These are phyloP conservation scores for Elmis aenea DNA, from an alignment of 2,888 invertebrate species.

Conservation along the genomic window DNA sequence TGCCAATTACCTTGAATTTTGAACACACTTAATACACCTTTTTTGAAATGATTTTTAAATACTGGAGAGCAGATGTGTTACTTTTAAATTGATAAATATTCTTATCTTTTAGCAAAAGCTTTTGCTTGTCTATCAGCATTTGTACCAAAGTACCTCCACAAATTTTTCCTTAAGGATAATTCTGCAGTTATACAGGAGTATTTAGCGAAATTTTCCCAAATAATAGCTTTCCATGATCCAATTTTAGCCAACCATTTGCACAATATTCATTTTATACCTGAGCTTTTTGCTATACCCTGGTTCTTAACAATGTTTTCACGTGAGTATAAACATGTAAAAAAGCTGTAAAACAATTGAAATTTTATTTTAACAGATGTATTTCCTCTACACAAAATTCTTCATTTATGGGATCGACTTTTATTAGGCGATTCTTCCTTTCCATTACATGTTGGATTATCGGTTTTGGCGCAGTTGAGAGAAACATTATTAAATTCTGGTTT, in stretches of 20 bases:
- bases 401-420: conserved; percentile 94
- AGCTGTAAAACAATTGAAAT: conserved; percentile 2
- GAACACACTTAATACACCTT: too few species aligned
- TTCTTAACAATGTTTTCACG: conserved; percentile 98
- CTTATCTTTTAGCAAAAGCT: conserved; percentile 71
- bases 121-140: conserved; percentile 93
- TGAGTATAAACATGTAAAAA: conserved; percentile 53
- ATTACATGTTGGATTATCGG: conserved; percentile 89
- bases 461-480: conserved; percentile 80
- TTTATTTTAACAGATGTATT: conserved; percentile 76
- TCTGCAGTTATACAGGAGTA: conserved; percentile 96
- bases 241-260: conserved; percentile 84
- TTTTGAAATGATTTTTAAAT: too few species aligned
- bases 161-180: conserved; percentile 97
- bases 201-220: conserved; percentile 91
- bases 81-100: conserved; percentile 5
- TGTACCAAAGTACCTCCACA: conserved; percentile 92
- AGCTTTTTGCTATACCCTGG: conserved; percentile 98
- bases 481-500: conserved; percentile 86
- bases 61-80: conserved; percentile 2
- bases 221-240: conserved; percentile 95
- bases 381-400: conserved; percentile 95
- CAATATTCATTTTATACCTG: conserved; percentile 92
- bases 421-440: conserved; percentile 92
- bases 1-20: too few species aligned